Conservation (phyloP, 2,113 vertebrate species). For the Ramphastos sulfuratus region DNA sequence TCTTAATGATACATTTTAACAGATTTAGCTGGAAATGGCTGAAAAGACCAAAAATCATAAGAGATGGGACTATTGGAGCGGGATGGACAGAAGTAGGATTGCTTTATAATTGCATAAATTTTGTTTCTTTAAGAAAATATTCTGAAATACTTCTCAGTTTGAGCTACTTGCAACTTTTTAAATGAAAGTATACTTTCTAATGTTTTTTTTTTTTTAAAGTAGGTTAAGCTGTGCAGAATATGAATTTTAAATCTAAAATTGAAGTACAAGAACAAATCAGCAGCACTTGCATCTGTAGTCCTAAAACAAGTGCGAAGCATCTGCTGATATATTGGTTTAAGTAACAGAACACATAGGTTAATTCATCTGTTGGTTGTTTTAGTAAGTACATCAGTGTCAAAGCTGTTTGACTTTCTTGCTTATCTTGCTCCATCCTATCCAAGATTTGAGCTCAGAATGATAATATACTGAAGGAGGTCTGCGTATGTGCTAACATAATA, state of each 20-base stretch:
- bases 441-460: neutral
- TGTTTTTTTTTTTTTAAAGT: no score
- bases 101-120: neutral
- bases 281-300: neutral
- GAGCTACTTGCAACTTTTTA: neutral
- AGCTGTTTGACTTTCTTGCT: neutral
- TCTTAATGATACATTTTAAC: neutral
- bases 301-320: neutral
- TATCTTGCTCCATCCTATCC: neutral
- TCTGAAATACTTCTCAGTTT: neutral
- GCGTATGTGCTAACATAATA: neutral
- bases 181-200: neutral
- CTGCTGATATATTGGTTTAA: neutral
- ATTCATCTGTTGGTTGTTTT: neutral
- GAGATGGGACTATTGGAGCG: neutral
- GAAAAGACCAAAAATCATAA: neutral
- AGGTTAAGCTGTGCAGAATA: neutral
- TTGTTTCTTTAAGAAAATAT: neutral
- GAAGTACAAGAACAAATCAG: neutral
- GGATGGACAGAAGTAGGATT: neutral
- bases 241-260: neutral
- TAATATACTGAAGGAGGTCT: neutral
- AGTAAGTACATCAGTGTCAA: neutral
- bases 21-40: neutral
- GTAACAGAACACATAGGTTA: neutral